Conservation (phyloP, 2,113 vertebrate genomes). For the Thomomys bottae region DNA sequence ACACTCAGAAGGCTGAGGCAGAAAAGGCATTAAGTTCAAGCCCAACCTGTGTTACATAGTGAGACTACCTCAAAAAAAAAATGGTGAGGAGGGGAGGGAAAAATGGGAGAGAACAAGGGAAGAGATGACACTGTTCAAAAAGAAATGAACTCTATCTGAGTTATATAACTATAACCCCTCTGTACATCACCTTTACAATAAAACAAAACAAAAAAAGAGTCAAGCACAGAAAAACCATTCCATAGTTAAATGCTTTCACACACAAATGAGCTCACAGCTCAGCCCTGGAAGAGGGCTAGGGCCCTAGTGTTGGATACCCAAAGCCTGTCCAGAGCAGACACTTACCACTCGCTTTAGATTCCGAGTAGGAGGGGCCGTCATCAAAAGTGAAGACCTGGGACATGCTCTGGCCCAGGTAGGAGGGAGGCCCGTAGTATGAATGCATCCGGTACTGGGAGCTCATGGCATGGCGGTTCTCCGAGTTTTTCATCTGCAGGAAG, state of each 20-base stretch:
- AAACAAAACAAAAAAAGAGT: neutral
- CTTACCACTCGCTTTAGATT: constrained; percentile 91
- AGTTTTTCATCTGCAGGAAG: constrained; percentile 87
- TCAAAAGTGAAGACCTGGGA: constrained; percentile 90
- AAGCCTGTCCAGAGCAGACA: constrained; percentile 19
- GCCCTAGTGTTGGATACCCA: neutral
- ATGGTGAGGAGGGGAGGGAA: too few species aligned
- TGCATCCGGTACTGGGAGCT: constrained; percentile 95
- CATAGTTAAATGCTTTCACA: neutral
- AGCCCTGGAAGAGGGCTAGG: neutral
- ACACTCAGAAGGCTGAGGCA: too few species aligned
- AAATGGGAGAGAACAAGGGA: too few species aligned
- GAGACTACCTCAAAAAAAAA: too few species aligned
- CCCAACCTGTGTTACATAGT: too few species aligned
- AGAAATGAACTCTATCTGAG: too few species aligned
- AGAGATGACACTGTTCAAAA: too few species aligned
- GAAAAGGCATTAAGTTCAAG: too few species aligned
- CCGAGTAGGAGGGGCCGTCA: constrained; percentile 86
- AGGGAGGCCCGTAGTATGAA: constrained; percentile 91
- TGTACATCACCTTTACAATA: too few species aligned
- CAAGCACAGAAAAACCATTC: constrained; percentile 21
- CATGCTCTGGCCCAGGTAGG: constrained; percentile 92
- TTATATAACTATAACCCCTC: too few species aligned
- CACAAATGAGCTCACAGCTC: neutral
- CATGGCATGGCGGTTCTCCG: constrained; percentile 89